phyloP scores from a whole-genome alignment of 2,113 vertebrate species.

The Paraplagusia blochii region DNA sequence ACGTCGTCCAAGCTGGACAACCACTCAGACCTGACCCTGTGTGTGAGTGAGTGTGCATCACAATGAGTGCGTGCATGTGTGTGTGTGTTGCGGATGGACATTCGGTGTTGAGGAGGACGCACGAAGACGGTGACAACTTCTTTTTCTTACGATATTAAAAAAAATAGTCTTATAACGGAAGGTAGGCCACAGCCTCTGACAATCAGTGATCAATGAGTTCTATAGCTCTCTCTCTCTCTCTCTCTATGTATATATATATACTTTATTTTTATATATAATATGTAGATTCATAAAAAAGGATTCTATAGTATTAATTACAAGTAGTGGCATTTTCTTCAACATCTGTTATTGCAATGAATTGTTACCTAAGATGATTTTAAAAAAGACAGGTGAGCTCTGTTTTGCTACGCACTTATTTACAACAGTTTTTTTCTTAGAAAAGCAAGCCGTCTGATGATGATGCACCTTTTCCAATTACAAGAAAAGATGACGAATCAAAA shows the following conservation, averaged over 20 bases:
- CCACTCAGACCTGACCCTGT: constrained; percentile 48
- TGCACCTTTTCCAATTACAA: constrained; percentile 36
- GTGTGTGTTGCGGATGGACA: constrained; percentile 64
- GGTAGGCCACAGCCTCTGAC: constrained; percentile 67
- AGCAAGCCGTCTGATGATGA: constrained; percentile 92
- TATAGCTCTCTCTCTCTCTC: constrained; percentile 70
- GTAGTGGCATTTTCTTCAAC: constrained; percentile 86
- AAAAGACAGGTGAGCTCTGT: constrained; percentile 92
- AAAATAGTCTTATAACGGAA: constrained; percentile 67
- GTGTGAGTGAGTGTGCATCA: constrained; percentile 41
- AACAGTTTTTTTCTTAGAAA: constrained; percentile 85
- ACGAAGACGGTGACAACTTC: constrained; percentile 77
- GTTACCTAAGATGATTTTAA: constrained; percentile 94
- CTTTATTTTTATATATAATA: constrained; percentile 77
- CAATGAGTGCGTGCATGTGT: constrained; percentile 47
- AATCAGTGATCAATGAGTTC: constrained; percentile 66
- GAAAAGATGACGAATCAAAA: constrained; percentile 47
- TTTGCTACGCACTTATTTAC: constrained; percentile 92
- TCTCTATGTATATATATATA: constrained; percentile 72
- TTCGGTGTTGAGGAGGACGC: constrained; percentile 82
- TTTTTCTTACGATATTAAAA: constrained; percentile 69
- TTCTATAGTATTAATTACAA: constrained; percentile 84
- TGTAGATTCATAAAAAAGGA: constrained; percentile 84
- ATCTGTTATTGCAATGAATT: constrained; percentile 99
- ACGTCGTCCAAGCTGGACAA: constrained; percentile 26